Evolutionary conservation across 2,888 invertebrate genomes (phyloP).

Genomic region (Tortrix viridana): DNA sequence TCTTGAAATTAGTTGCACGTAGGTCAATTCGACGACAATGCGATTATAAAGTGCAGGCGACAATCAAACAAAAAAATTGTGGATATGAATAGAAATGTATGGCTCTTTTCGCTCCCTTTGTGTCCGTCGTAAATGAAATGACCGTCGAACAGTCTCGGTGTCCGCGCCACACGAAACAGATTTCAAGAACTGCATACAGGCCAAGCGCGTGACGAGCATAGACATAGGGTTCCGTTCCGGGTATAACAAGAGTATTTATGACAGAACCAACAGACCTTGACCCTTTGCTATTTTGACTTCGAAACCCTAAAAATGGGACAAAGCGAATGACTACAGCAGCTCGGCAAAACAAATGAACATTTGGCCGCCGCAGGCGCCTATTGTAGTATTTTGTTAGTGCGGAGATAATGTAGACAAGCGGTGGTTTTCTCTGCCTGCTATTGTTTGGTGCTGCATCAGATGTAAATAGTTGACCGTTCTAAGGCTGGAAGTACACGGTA

Average conservation of each 20-base stretch:
- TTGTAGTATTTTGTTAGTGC: background rate
- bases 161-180: conserved; percentile 1
- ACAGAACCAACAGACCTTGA: too few relatives aligned
- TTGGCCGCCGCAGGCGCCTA: background rate
- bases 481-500: too few relatives aligned
- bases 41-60: too few relatives aligned
- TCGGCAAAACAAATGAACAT: conserved; percentile 8
- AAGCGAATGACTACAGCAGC: background rate
- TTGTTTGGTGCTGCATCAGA: background rate
- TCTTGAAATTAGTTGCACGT: too few relatives aligned
- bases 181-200: background rate
- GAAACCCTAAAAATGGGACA: background rate
- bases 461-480: too few relatives aligned
- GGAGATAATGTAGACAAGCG: background rate
- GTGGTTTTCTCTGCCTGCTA: too few relatives aligned
- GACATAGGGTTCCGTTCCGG: too few relatives aligned
- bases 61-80: too few relatives aligned
- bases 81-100: background rate
- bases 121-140: conserved; percentile 1
- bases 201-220: too few relatives aligned
- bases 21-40: too few relatives aligned
- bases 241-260: too few relatives aligned
- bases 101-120: background rate
- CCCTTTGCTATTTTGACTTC: background rate
- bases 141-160: background rate